Evolutionary conservation across 2,113 vertebrate genomes (phyloP), one percentile per base, ranked within the genome.

Genomic region (Oceanodroma tethys): DNA sequence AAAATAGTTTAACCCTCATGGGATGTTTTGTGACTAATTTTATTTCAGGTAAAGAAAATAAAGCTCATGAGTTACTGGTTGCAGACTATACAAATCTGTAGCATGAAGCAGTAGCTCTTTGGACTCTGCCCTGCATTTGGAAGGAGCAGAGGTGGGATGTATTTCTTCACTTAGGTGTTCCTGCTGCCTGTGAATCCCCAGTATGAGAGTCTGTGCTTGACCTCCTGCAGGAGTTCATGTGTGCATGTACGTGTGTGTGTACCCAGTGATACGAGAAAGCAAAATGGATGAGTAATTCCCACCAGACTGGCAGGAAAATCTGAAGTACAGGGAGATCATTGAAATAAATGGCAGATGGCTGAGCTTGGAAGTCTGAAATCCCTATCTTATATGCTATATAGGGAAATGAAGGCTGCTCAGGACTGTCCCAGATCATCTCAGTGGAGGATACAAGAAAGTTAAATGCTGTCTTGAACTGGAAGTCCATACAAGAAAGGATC

Each of bases 171-270:
- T 62, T 45, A 55, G 5, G 13, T 63, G 17, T 36, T 81, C 23
- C 32, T 9, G 3, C 30, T 87, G 13, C 42, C 47, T 58, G 20
- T 91, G 76, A 45, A 67, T 74, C 10, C 16, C 20, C 14, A 34
- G 43, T 27, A 27, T 0, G 1, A 84, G 23, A 50, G 29, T 18
- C 14, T 83, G 8, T 62, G 16, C 29, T 60, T 73, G 75, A 70
- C 29, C 27, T 88, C 43, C 40, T 76, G 63, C 25, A 20, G 2
- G 6, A 52, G 21, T 32, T 23, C 29, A 11, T 1, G 3, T 9
- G 6, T 36, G 7, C 1, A 0, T 22, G 3, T 30, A 4, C 3
- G 1, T 53, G 5, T 42, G 26, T 1, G 5, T 48, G 50, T 43
- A 56, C 42, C 45, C 32, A 26, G 47, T 36, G 55, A 27, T 9